Base-by-base conservation (phyloP, 2,113 vertebrate genomes). In the Felis chaus region DNA sequence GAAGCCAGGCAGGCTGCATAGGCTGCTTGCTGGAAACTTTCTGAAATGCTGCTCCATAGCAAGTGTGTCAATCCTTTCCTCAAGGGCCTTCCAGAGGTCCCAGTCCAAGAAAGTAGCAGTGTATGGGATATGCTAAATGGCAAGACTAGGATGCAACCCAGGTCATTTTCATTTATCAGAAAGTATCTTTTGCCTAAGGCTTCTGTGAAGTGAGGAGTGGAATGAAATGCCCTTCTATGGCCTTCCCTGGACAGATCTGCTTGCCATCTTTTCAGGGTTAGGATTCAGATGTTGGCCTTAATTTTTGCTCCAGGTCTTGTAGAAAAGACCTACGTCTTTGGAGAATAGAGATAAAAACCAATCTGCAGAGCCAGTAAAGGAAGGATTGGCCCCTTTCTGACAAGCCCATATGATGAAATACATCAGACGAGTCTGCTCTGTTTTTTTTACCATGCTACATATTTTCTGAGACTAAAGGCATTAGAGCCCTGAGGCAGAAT, bases 401-500 rank as follows among this genome's bases (percentile, higher is more conserved):
- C 74, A 95, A 92, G 33, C 31, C 89, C 96, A 21, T 39, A 41
- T 80, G 65, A 16, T 96, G 27, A 89, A 91, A 92, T 84, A 83
- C 5, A 36, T 53, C 53, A 31, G 76, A 83, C 19, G 25, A 45
- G 16, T 74, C 57, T 82, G 19, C 50, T 95, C 78, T 29, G 7
- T 87, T 53, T 93, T 41, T 87, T 53, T 93, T 41, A 57, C 55
- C 29, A 78, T 69, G 82, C 27, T 36, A 86, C 10, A 84, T 19
- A 27, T 69, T 90, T 89, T 48, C 65, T 93, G 78, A 91, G 19
- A 81, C 81, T 50, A 81, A 96, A 71, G 33, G 36, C 19, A 61
- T 27, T 82, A 78, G 33, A 83, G 55, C n/a, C 33, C 61, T 83
- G 74, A 19, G 66, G 15, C 8, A 95, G 39, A 89, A 61, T 39